A percentile compares a stretch with the other conserved stretches of the same genome.
These are phyloP conservation scores for Crocidura indochinensis DNA, from an alignment of 2,797 vertebrate species.

Conservation along the genomic window DNA sequence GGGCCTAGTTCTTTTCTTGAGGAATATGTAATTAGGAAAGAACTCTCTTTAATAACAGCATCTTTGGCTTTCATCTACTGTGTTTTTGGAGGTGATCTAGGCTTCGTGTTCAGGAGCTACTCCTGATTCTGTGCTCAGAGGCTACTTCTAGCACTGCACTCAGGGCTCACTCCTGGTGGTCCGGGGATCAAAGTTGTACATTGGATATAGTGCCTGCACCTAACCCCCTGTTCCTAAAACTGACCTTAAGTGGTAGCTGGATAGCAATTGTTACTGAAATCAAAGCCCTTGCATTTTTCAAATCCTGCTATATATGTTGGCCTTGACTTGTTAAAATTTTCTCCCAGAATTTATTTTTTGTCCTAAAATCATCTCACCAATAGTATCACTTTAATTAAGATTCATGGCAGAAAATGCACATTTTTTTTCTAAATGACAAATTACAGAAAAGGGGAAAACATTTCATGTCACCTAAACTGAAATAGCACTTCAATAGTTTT, in stretches of 20 bases:
- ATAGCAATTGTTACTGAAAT: slow-evolving; percentile 43
- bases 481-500: slow-evolving; percentile 45
- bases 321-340: slow-evolving; percentile 29
- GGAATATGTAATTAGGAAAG: not conserved
- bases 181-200: no score
- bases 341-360: not conserved
- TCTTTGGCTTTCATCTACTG: no score
- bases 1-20: slow-evolving; percentile 24
- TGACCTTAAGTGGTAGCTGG: slow-evolving; percentile 29
- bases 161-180: no score
- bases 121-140: no score
- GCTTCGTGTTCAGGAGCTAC: no score
- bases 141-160: no score
- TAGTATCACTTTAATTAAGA: slow-evolving; percentile 53
- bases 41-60: no score
- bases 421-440: not conserved
- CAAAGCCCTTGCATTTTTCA: not conserved
- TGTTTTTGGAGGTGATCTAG: no score
- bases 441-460: no score
- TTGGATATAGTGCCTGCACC: no score
- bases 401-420: slow-evolving; percentile 48
- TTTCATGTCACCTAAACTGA: no score
- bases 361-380: slow-evolving; percentile 45
- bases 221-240: not conserved
- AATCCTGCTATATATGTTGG: not conserved